phyloP scores from a whole-genome alignment of 2,797 vertebrate genomes.

The Macropus fuliginosus region DNA sequence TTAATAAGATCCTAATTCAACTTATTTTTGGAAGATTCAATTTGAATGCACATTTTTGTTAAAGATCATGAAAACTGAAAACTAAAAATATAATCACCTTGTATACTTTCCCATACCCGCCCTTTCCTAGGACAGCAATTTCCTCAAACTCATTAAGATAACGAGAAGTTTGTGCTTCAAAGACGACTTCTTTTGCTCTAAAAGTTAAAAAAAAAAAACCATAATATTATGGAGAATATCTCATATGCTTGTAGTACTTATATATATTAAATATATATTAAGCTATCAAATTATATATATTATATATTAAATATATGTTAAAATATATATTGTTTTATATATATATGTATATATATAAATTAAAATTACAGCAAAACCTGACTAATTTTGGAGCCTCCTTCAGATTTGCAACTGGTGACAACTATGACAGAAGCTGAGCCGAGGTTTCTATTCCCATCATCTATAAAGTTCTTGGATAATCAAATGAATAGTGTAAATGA shows the following conservation, averaged over 20 bases:
- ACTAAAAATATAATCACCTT: constrained; percentile 87
- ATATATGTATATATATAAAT: not conserved
- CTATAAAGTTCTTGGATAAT: constrained; percentile 9
- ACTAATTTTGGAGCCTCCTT: not conserved
- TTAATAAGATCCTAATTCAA: not conserved
- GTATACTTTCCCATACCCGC: constrained; percentile 96
- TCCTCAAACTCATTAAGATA: constrained; percentile 98
- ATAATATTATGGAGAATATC: constrained; percentile 4
- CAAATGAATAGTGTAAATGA: constrained; percentile 11
- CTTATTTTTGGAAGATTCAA: constrained; percentile 5
- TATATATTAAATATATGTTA: too few species aligned
- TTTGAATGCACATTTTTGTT: not conserved
- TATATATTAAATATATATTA: too few species aligned
- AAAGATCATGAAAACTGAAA: constrained; percentile 22
- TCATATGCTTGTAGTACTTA: not conserved
- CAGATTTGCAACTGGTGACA: not conserved
- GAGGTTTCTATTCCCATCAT: constrained; percentile 31
- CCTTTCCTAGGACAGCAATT: constrained; percentile 92
- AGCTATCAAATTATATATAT: too few species aligned
- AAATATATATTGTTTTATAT: too few species aligned
- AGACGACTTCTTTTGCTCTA: constrained; percentile 84
- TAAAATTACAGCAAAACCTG: not conserved
- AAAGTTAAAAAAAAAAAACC: constrained; percentile 56
- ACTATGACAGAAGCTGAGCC: not conserved
- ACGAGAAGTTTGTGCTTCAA: constrained; percentile 95